phyloP scores from a whole-genome alignment of 1,140 invertebrate genomes.

The Bombus pascuorum region DNA sequence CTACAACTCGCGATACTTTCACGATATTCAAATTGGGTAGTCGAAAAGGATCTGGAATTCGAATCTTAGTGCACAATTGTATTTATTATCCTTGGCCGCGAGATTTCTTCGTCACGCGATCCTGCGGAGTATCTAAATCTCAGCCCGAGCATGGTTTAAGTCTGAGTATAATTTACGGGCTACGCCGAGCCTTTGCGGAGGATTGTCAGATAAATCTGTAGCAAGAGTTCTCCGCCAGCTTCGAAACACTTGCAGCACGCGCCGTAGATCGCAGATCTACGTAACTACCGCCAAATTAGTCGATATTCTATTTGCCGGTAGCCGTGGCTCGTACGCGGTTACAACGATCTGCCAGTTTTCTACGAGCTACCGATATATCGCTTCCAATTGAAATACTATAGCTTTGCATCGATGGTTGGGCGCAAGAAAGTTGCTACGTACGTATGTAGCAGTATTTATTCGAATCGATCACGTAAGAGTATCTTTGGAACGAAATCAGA shows the following conservation, averaged over 20 bases:
- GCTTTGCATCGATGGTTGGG: not conserved
- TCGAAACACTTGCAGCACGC: not conserved
- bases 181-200: not conserved
- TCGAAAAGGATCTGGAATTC: conserved; percentile 35
- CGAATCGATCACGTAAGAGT: no score
- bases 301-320: conserved; percentile 41
- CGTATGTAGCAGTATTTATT: no score
- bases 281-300: conserved; percentile 40
- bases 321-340: not conserved
- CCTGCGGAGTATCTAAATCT: conserved; percentile 44
- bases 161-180: conserved; percentile 40
- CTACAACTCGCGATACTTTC: no score
- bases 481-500: no score
- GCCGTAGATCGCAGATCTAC: conserved; percentile 21
- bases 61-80: conserved; percentile 22
- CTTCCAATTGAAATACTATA: not conserved
- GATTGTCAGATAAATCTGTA: conserved; percentile 48
- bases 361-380: not conserved
- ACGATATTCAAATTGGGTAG: not conserved
- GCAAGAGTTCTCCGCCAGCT: not conserved
- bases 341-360: conserved; percentile 15
- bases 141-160: conserved; percentile 3
- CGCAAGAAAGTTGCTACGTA: not conserved
- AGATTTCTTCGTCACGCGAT: conserved; percentile 65
- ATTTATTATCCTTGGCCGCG: conserved; percentile 60